Conservation (phyloP, 2,113 vertebrate genomes). For the Scytalopus superciliaris region DNA sequence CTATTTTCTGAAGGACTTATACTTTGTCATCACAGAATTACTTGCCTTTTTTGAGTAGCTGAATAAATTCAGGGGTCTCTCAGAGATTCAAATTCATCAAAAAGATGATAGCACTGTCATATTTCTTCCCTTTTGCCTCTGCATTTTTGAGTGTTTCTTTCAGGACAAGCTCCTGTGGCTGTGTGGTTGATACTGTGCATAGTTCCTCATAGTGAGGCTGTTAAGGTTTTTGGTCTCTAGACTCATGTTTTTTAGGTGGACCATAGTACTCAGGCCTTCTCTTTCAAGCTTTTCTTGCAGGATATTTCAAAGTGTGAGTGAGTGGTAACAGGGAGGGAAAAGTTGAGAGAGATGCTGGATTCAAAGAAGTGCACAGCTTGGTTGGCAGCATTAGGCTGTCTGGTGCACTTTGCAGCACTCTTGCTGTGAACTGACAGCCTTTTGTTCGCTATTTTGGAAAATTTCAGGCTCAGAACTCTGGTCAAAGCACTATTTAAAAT, state of each 20-base stretch:
- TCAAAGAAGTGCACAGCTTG: neutral
- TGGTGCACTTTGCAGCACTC: neutral
- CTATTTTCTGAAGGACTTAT: neutral
- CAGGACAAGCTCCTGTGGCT: neutral
- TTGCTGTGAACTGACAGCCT: slow-evolving; percentile 31
- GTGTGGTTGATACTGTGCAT: neutral
- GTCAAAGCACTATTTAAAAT: neutral
- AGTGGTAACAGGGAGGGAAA: neutral
- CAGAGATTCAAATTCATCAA: neutral
- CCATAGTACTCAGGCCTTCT: neutral
- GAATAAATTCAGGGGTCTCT: neutral
- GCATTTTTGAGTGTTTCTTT: neutral
- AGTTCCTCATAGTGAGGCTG: neutral
- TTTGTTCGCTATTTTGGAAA: slow-evolving; percentile 19
- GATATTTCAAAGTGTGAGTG: neutral
- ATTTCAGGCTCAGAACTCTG: neutral
- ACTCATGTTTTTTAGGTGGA: neutral
- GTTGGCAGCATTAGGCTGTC: neutral
- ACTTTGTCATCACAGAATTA: neutral
- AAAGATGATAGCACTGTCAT: neutral
- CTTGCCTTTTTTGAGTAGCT: neutral
- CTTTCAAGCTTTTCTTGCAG: slow-evolving; percentile 6
- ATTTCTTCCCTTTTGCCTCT: neutral
- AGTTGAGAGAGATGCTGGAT: neutral
- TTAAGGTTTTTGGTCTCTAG: neutral